Evolutionary conservation across 30 jellyfish, hydroid and myxozoan genomes (phyloP), one percentile per base, ranked within the genome.

Genomic region (Pseudorhiza aurosa): DNA sequence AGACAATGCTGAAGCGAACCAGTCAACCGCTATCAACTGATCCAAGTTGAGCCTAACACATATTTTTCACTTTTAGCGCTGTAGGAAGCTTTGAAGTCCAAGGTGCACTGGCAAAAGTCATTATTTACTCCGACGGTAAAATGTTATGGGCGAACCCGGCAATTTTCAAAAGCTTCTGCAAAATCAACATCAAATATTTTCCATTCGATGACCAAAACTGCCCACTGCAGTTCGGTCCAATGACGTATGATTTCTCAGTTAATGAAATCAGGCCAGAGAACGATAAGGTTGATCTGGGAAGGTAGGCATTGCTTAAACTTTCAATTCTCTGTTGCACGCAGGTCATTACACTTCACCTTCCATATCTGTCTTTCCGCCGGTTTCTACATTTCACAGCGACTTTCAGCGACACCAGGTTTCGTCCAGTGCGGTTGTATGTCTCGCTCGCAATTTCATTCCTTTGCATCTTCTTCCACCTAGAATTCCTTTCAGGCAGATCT

Each of bases 131-230:
- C 0, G 73, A 75, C 27, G 96, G 96, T 18, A 40, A 24, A 40
- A 58, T 75, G 28, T 43, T 56, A 0, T 86, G 96, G 96, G 88
- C 76, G 9, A 86, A 86, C 43, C 96, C 96, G 18, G 96, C 96
- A 7, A 43, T 86, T 17, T 86, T 33, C 46, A 86, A 86, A 55
- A 86, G 96, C 58, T 65, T 89, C 18, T 86, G 96, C 35, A 74
- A 45, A 39, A 47, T 86, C 73, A 81, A 86, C 59, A 75, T 86
- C 46, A 64, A 45, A 24, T 75, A 74, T 55, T 86, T 86, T 68
- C 96, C 96, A 7, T 75, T 86, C 69, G 96, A 86, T 55, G 96
- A 86, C 59, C 96, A 86, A 57, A 40, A 22, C 3, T 86, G 96
- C 77, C 17, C 18, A 14, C 85, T 86, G 22, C 69, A 75, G 31